Base-by-base conservation (phyloP, 1,140 invertebrate genomes). In the Elysia chlorotica region DNA sequence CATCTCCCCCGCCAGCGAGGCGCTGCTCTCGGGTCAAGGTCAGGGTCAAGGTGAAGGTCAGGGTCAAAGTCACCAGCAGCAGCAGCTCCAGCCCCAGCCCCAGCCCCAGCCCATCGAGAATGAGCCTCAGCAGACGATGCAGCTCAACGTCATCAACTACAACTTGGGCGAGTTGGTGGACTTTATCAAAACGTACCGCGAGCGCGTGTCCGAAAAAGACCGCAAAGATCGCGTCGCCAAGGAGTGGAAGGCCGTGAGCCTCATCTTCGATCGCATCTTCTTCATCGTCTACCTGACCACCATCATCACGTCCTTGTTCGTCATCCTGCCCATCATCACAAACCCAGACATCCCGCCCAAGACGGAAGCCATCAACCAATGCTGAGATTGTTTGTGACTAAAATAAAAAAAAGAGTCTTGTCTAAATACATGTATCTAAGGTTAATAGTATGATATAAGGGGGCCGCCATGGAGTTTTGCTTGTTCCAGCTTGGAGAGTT, bases 211-310 rank as follows among this genome's bases (percentile, higher is more conserved):
- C 30, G 83, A 86, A 35, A 86, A 87, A 74, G 87, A 88, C 70
- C 74, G 75, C n/a, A 82, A 81, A 37, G 84, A 85, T 28, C 85
- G 85, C 68, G 74, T 85, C 30, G 80, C 81, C 5, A 83, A 80
- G 31, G 86, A 88, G 68, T 88, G 88, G 88, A 84, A 86, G 74
- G 82, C 83, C n/a, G 78, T 87, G 14, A 86, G 85, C 0, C 76
- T 88, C 5, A 82, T 87, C 62, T 81, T 88, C 61, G 88, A 88
- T 75, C 73, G 88, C 59, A 81, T 88, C 31, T 87, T 88, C 65
- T 88, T 88, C 79, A 78, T 85, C 61, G 72, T 86, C 25, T 88
- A 88, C 72, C 62, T 87, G 25, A 75, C 81, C 25, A 82, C 85
- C 14, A 87, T 87, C 31, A 78, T 85, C 28, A 82, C 86, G n/a